Conservation (phyloP, 2,888 invertebrate genomes). For the Lottia scabra region DNA sequence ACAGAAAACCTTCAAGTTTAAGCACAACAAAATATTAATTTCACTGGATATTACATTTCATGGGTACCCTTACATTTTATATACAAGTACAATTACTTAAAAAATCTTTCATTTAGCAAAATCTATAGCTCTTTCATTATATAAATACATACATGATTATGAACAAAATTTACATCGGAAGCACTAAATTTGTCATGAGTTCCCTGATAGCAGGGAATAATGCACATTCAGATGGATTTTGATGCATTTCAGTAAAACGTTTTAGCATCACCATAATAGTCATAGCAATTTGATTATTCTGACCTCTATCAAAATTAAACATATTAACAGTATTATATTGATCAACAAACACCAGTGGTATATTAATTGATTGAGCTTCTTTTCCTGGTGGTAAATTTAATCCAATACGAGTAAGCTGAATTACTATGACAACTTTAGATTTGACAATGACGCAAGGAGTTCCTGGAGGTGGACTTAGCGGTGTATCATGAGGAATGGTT, state of each 20-base stretch:
- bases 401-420: conserved; percentile 78
- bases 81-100: no score
- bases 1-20: no score
- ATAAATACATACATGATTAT: no score
- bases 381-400: conserved; percentile 69
- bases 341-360: conserved; percentile 92
- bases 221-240: conserved; percentile 79
- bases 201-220: conserved; percentile 92
- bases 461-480: conserved; percentile 89
- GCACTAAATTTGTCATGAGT: conserved; percentile 83
- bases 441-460: conserved; percentile 88
- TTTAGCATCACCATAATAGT: conserved; percentile 62
- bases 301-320: conserved; percentile 27
- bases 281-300: conserved; percentile 42
- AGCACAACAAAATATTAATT: no score
- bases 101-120: no score
- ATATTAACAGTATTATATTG: conserved; percentile 80
- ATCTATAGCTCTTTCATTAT: no score
- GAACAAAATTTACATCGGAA: conserved; percentile 74
- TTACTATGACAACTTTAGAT: conserved; percentile 73
- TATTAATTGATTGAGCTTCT: conserved; percentile 82
- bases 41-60: no score
- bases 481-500: conserved; percentile 88
- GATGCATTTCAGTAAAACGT: conserved; percentile 63
- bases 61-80: no score